These are phyloP conservation scores for Lepus americanus DNA, from an alignment of 2,113 vertebrate genomes.

Conservation along the genomic window DNA sequence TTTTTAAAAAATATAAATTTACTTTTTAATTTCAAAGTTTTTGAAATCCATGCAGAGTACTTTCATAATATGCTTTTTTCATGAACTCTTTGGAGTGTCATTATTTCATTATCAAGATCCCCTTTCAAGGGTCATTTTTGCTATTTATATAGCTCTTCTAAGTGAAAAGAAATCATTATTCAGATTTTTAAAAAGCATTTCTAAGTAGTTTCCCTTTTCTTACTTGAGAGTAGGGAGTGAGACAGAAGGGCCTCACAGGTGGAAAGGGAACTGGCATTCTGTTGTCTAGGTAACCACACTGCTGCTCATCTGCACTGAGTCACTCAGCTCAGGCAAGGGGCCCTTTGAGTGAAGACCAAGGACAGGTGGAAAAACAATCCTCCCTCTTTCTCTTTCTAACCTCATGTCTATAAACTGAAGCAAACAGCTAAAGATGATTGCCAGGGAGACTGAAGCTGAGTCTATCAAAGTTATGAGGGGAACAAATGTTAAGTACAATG, in stretches of 20 bases:
- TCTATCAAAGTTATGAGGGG: not conserved
- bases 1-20: too few species aligned
- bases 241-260: not conserved
- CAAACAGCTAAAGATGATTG: not conserved
- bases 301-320: not conserved
- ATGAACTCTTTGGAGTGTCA: too few species aligned
- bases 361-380: not conserved
- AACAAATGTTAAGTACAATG: not conserved
- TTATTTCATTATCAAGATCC: not conserved
- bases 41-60: too few species aligned
- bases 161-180: not conserved
- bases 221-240: not conserved
- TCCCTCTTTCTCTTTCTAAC: not conserved
- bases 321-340: not conserved
- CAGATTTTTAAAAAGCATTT: not conserved
- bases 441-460: constrained; percentile 29
- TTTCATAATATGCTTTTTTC: too few species aligned
- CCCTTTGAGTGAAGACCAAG: not conserved
- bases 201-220: not conserved
- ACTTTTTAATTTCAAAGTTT: too few species aligned
- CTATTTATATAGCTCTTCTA: not conserved
- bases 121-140: not conserved
- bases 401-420: not conserved
- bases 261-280: not conserved
- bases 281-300: constrained; percentile 40